phyloP scores from a whole-genome alignment of 2,113 vertebrate species.

The Triplophysa siluroides region DNA sequence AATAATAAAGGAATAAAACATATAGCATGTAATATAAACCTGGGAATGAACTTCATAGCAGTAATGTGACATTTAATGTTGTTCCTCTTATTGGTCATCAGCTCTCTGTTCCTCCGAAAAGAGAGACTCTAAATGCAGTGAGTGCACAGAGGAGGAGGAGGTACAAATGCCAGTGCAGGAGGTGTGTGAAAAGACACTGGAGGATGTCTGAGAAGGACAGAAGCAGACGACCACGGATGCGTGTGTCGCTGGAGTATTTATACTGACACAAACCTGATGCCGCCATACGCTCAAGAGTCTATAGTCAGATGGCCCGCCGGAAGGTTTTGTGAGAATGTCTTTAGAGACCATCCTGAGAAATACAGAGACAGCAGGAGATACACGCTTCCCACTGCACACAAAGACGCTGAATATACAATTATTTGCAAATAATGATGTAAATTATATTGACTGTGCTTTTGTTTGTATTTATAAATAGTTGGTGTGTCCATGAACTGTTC shows the following conservation, averaged over 20 bases:
- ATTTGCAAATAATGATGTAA: background rate
- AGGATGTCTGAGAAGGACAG: constrained; percentile 55
- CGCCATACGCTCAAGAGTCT: background rate
- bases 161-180: constrained; percentile 72
- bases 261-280: background rate
- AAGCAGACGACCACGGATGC: constrained; percentile 31
- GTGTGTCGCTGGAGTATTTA: constrained; percentile 30
- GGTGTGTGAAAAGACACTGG: constrained; percentile 58
- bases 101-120: constrained; percentile 42
- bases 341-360: constrained; percentile 15
- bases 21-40: background rate
- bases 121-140: background rate
- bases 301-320: background rate
- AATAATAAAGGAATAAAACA: too few relatives aligned
- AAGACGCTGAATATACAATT: constrained; percentile 4
- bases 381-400: background rate
- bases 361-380: background rate
- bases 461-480: constrained; percentile 14
- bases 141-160: constrained; percentile 48
- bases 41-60: background rate
- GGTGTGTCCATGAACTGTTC: background rate
- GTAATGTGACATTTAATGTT: background rate
- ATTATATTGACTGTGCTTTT: background rate
- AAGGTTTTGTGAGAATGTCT: background rate
- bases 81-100: constrained; percentile 29